phyloP scores from a whole-genome alignment of 2,888 invertebrate species.

The Galeruca laticollis region DNA sequence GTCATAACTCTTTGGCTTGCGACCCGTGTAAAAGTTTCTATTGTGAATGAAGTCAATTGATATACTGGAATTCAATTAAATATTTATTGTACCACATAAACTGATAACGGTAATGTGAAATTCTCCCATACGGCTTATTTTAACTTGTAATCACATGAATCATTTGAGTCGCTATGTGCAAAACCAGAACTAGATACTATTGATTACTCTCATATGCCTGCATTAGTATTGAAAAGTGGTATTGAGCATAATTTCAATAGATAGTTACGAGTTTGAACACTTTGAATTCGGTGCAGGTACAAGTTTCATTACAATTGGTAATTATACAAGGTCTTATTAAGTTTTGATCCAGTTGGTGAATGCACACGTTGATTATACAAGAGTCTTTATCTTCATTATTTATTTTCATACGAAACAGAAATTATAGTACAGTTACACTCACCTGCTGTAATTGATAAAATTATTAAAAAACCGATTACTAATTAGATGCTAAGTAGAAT shows the following conservation, averaged over 20 bases:
- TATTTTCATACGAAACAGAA: neutral
- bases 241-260: constrained; percentile 7
- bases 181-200: constrained; percentile 21
- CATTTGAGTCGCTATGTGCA: neutral
- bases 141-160: constrained; percentile 16
- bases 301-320: neutral
- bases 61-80: constrained; percentile 6
- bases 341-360: neutral
- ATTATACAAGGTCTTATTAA: neutral
- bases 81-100: constrained; percentile 1
- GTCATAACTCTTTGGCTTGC: too few relatives aligned
- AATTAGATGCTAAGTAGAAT: too few relatives aligned
- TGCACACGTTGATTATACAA: constrained; percentile 2
- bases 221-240: neutral
- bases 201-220: neutral
- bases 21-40: neutral
- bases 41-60: neutral
- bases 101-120: constrained; percentile 2
- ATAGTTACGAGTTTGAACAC: constrained; percentile 4
- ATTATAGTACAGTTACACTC: neutral
- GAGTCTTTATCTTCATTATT: neutral
- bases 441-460: too few relatives aligned
- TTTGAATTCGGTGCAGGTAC: neutral
- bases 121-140: constrained; percentile 8
- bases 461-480: too few relatives aligned